Conservation (phyloP, 2,797 vertebrate species). For the Amniataba percoides region DNA sequence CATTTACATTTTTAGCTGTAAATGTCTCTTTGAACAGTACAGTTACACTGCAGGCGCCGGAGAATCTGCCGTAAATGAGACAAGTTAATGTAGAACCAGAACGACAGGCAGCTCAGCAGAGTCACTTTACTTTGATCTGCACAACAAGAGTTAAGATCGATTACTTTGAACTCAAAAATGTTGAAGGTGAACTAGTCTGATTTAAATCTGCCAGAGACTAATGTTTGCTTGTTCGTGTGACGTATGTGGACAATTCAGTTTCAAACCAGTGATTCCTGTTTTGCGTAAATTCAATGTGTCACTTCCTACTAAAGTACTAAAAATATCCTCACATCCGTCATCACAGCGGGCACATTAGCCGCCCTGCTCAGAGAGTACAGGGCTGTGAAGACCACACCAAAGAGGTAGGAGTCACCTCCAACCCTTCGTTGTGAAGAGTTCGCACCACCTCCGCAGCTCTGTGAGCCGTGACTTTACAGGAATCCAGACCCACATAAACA, state of each 20-base stretch:
- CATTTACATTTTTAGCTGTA: background rate
- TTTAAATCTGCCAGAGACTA: background rate
- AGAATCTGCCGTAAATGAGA: background rate
- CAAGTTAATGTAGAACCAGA: constrained; percentile 32
- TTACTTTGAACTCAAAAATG: background rate
- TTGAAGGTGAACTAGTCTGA: background rate
- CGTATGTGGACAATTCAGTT: background rate
- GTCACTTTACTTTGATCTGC: constrained; percentile 19
- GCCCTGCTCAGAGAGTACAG: constrained; percentile 9
- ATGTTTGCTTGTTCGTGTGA: background rate
- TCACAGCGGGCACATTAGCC: background rate
- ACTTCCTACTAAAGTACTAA: background rate
- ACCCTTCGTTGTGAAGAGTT: constrained; percentile 49
- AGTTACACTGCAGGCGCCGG: background rate
- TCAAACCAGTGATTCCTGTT: constrained; percentile 22
- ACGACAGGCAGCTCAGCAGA: background rate
- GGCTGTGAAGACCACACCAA: constrained; percentile 8
- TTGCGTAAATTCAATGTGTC: background rate
- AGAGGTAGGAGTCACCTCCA: constrained; percentile 38
- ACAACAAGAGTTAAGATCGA: background rate
- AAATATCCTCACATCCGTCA: constrained; percentile 1
- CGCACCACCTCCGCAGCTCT: constrained; percentile 45
- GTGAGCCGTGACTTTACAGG: constrained; percentile 37
- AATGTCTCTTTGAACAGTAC: background rate
- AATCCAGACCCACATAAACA: constrained; percentile 15